Base-by-base conservation (phyloP, 1,140 invertebrate species). In the Calephelis nemesis region DNA sequence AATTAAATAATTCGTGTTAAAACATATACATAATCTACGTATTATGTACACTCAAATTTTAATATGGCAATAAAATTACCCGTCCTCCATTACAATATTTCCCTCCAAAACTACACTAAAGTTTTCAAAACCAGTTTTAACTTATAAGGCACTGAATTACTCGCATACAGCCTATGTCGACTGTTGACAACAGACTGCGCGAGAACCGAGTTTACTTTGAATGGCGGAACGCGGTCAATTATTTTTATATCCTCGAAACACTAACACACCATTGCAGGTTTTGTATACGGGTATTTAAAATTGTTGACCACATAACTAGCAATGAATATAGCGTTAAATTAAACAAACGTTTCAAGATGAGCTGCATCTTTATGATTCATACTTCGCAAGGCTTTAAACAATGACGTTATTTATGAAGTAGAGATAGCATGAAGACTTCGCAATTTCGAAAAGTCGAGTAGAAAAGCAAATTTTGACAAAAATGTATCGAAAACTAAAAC, bases 1-100 rank as follows among this genome's bases (percentile, higher is more conserved):
- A 84, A 83, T 69, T 68, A 73, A 82, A 65, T 52, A 49, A 52
- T 47, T 42, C 7, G 39, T 15, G 19, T 42, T 42, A 81, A 72
- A 74, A 73, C 1, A 30, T 54, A 74, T 40, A 42, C 63, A 47
- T 45, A 47, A 69, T 71, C 5, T 73, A 68, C 45, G 42, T 13
- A 30, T 45, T 47, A 65, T 30, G 30, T 4, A 30, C 3, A 2
- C 30, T 30, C 3, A 2, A 30, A 30, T 72, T 65, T 54, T 49
- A 70, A 48, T 65, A 47, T 65, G 10, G 48, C 11, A 58, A n/a
- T 45, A 66, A 54, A 74, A 62, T 71, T 71, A 74, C 73, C 73
- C 67, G 64, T 74, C 65, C 62, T 69, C 73, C 70, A 74, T 74
- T 47, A 45, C 67, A 67, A 47, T 58, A 19, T 60, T 64, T 64